These are phyloP conservation scores for Biston betularia DNA, from an alignment of 2,888 invertebrate genomes.

Conservation along the genomic window DNA sequence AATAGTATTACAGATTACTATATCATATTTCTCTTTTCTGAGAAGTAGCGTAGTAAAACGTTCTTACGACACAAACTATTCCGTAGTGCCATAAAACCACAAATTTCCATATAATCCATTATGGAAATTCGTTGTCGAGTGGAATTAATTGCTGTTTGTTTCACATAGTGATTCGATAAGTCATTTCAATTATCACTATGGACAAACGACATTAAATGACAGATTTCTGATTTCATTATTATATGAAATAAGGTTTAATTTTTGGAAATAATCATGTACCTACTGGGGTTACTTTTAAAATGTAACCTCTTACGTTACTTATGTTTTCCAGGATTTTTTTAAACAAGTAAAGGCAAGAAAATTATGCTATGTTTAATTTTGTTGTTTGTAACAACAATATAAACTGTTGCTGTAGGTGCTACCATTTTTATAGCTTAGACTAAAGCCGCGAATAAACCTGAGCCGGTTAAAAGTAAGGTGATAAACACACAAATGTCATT, in stretches of 20 bases:
- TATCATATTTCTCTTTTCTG: no score
- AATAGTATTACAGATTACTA: no score
- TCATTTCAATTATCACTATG: conserved; percentile 35
- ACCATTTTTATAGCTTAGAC: conserved; percentile 28
- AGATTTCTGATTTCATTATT: no score
- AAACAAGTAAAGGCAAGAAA: no score
- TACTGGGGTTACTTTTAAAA: no score
- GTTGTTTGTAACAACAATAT: conserved; percentile 24
- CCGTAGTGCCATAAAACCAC: conserved; percentile 16
- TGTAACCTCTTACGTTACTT: no score
- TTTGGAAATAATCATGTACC: not conserved
- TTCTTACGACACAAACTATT: conserved; percentile 5
- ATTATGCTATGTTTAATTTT: no score
- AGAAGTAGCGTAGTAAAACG: not conserved
- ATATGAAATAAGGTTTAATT: not conserved
- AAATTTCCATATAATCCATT: conserved; percentile 31
- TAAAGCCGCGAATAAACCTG: conserved; percentile 15
- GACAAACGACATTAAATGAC: conserved; percentile 5
- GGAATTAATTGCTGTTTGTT: conserved; percentile 40
- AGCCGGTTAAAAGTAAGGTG: not conserved
- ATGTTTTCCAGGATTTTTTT: no score
- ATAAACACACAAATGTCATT: conserved; percentile 9
- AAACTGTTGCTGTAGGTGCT: conserved; percentile 22
- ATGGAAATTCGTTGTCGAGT: conserved; percentile 36
- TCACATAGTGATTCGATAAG: conserved; percentile 35